phyloP scores from a whole-genome alignment of 2,113 vertebrate genomes.

The Tetrax tetrax region DNA sequence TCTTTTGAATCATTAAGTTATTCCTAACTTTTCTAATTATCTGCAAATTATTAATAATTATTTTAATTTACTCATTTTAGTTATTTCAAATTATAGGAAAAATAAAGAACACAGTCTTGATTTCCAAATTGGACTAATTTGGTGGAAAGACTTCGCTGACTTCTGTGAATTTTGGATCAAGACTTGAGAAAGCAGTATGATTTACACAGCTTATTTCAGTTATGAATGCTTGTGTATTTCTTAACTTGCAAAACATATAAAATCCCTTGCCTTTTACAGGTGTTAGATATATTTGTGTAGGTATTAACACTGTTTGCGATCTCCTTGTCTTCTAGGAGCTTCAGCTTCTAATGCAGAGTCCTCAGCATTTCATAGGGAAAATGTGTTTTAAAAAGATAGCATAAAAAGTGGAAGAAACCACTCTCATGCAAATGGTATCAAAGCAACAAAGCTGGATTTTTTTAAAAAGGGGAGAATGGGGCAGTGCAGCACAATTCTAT shows the following conservation, averaged over 20 bases:
- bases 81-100: not conserved
- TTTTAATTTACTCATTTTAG: not conserved
- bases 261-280: not conserved
- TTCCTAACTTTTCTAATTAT: not conserved
- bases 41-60: not conserved
- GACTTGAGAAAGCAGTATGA: not conserved
- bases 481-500: not conserved
- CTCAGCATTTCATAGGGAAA: not conserved
- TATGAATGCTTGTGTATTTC: not conserved
- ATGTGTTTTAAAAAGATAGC: not conserved
- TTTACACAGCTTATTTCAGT: not conserved
- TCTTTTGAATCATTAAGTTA: not conserved
- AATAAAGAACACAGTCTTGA: not conserved
- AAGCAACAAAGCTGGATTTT: not conserved
- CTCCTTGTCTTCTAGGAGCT: not conserved
- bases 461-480: accelerated
- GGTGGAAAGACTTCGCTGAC: not conserved
- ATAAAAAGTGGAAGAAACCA: not conserved
- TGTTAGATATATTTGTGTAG: not conserved
- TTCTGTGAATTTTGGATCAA: not conserved
- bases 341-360: not conserved
- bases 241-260: not conserved
- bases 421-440: not conserved
- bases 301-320: not conserved
- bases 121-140: not conserved